Conservation (phyloP, 2,113 vertebrate genomes). For the Acanthochromis polyacanthus region DNA sequence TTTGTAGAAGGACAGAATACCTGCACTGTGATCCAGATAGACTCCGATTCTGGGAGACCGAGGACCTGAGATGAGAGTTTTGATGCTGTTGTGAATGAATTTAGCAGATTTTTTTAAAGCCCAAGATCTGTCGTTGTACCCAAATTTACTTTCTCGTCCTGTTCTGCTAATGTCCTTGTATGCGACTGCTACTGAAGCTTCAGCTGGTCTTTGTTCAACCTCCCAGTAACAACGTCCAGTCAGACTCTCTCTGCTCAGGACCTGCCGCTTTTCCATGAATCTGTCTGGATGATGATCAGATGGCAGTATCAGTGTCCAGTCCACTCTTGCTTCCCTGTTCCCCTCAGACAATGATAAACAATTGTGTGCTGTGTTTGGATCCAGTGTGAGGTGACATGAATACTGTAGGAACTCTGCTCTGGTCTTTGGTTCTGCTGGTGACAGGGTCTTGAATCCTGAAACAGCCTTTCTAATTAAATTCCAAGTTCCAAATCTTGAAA, state of each 20-base stretch:
- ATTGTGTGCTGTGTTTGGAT: slow-evolving; percentile 10
- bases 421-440: not conserved
- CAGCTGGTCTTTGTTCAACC: not conserved
- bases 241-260: slow-evolving; percentile 40
- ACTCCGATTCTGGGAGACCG: not conserved
- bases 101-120: not conserved
- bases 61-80: not conserved
- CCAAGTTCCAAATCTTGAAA: too few relatives aligned
- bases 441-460: too few relatives aligned
- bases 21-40: slow-evolving; percentile 12
- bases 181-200: not conserved
- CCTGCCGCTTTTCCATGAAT: not conserved
- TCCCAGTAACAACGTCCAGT: slow-evolving; percentile 43
- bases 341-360: not conserved
- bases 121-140: slow-evolving; percentile 17
- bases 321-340: not conserved
- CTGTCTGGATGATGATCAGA: not conserved
- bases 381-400: slow-evolving; percentile 25
- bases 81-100: not conserved
- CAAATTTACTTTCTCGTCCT: not conserved
- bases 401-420: slow-evolving; percentile 10
- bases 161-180: not conserved
- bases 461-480: too few relatives aligned
- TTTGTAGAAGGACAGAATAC: slow-evolving; percentile 10
- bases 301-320: too few relatives aligned